Conservation (phyloP, 2,797 vertebrate genomes). For the Phalanger gymnotis region DNA sequence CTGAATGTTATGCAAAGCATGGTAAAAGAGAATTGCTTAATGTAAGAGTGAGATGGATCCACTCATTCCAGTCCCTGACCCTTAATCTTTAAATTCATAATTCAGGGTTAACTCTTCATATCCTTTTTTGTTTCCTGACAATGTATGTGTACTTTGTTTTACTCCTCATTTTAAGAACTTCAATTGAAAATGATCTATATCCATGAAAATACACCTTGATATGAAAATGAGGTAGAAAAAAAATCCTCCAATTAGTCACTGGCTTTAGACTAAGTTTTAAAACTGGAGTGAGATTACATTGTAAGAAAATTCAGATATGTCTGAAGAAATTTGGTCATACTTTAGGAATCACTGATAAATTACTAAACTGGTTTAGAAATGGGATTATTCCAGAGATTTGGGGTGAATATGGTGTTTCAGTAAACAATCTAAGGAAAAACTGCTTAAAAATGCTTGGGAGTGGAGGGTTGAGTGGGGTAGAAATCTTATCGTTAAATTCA, state of each 20-base stretch:
- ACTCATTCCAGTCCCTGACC: neutral
- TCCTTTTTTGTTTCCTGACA: too few relatives aligned
- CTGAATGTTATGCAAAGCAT: neutral
- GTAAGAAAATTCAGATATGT: neutral
- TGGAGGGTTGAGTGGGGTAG: neutral
- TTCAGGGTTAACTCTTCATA: too few relatives aligned
- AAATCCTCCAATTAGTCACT: neutral
- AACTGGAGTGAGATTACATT: neutral
- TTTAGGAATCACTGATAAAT: neutral
- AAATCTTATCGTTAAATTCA: too few relatives aligned
- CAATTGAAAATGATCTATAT: too few relatives aligned
- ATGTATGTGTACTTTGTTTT: too few relatives aligned
- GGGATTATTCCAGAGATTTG: neutral
- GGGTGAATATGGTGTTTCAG: neutral
- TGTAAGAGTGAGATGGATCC: neutral
- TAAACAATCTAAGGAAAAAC: neutral
- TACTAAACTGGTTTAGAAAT: neutral
- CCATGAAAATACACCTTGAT: neutral
- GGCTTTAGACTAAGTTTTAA: neutral
- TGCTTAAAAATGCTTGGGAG: neutral
- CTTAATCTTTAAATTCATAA: too few relatives aligned
- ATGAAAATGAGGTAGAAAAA: neutral
- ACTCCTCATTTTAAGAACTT: too few relatives aligned
- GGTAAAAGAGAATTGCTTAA: neutral
- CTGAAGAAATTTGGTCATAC: neutral